Conservation (phyloP, 2,113 vertebrate species). For the Haliaeetus leucogaster region DNA sequence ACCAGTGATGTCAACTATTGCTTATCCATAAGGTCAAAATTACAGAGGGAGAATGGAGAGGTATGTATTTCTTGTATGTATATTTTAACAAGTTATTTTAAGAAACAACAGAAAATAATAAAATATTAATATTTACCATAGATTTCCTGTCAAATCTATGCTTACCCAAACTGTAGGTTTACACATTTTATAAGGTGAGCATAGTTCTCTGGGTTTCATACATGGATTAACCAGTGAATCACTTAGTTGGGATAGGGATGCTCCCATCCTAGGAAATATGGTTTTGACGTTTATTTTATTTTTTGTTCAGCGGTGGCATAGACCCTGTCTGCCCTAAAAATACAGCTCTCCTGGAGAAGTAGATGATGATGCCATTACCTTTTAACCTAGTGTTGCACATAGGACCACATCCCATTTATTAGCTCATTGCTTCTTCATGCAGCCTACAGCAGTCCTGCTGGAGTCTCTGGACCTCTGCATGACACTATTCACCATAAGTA, state of each 20-base stretch:
- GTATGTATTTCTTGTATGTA: slow-evolving; percentile 52
- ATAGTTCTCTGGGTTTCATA: neutral
- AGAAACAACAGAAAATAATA: neutral
- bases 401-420: neutral
- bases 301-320: neutral
- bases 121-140: neutral
- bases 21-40: slow-evolving; percentile 76
- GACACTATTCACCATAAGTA: neutral
- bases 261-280: neutral
- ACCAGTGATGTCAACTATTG: too few species aligned
- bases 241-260: neutral
- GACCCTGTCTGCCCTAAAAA: neutral
- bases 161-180: neutral
- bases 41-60: slow-evolving; percentile 82
- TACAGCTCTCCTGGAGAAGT: neutral
- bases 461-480: neutral
- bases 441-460: neutral
- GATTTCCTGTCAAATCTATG: neutral
- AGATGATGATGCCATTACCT: neutral
- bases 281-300: neutral
- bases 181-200: neutral
- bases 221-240: neutral
- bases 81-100: neutral
- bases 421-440: neutral
- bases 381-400: neutral